Evolutionary conservation across 2,888 invertebrate genomes (phyloP).

Genomic region (Acanthacorydalis orientalis): DNA sequence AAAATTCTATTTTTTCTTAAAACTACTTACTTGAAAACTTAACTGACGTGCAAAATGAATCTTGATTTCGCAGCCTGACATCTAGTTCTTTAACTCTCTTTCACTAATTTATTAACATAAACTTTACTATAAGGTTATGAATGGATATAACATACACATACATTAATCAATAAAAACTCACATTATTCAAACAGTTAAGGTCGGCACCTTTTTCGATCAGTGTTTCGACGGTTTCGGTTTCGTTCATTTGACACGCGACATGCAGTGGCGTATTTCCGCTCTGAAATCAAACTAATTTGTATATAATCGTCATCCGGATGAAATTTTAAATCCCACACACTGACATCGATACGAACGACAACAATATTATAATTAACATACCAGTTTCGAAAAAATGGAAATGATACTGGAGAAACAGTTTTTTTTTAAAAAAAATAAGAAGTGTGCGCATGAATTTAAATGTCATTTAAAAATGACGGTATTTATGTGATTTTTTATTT

Average conservation of each 20-base stretch:
- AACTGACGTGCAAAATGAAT: too few relatives aligned
- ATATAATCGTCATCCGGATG: too few relatives aligned
- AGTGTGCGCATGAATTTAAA: too few relatives aligned
- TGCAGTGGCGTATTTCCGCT: conserved; percentile 58
- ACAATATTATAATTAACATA: neutral
- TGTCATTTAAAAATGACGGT: too few relatives aligned
- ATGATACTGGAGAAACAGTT: neutral
- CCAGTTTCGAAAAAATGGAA: neutral
- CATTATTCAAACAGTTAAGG: conserved; percentile 54
- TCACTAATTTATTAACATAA: too few relatives aligned
- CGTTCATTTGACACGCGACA: conserved; percentile 55
- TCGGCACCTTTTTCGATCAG: conserved; percentile 53
- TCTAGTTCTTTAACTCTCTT: too few relatives aligned
- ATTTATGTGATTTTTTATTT: too few relatives aligned
- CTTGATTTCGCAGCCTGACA: too few relatives aligned
- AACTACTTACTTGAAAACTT: too few relatives aligned
- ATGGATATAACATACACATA: neutral
- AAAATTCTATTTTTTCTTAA: too few relatives aligned
- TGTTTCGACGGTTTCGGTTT: conserved; percentile 48
- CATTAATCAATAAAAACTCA: conserved; percentile 22
- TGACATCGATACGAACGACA: neutral
- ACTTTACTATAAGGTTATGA: too few relatives aligned
- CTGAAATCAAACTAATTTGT: conserved; percentile 22
- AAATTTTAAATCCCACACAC: too few relatives aligned
- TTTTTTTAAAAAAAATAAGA: neutral